Evolutionary conservation across 2,888 invertebrate genomes (phyloP), one percentile per base, ranked within the genome.

Genomic region (Carabus problematicus): DNA sequence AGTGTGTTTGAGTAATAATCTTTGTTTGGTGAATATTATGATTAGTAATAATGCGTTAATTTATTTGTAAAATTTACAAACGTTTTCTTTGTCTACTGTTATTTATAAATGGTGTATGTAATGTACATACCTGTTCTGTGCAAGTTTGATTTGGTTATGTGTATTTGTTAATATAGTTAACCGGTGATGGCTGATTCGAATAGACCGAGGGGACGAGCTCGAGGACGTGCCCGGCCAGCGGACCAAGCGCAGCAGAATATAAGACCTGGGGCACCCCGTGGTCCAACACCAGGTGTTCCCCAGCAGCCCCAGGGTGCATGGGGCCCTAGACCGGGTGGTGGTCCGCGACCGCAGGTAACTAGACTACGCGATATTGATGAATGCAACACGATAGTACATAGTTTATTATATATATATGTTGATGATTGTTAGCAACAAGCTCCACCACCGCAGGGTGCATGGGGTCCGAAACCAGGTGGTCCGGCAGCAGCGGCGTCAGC

Each of bases 181-280:
- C 7, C 19, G 14, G 12, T 12, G 8, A 67, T 67, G 67, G 59
- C 67, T 7, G 67, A 67, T 60, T 41, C 60, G 3, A 47, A 55
- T 19, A 73, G 78, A 68, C 75, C 76, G n/a, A 71, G 83, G 66
- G 85, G 84, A 9, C 76, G 84, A 47, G 80, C 79, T 1, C 76
- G 73, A 64, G 82, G 74, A 56, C 79, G 72, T 52, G 82, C 74
- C 70, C 76, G 79, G 0, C 66, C 54, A 12, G 58, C n/a, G 41
- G 60, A 63, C 16, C 49, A 47, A 29, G 29, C 11, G 16, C 59
- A 68, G 62, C 62, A 41, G 59, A 56, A 49, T 3, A 42, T 29
- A 47, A 29, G 56, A 61, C 49, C 61, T 16, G 40, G 61, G 11
- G 52, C 55, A 1, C 19, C 67, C 42, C 67, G 72, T n/a, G 71